A percentile compares a stretch with the other conserved stretches of the same genome.
These are phyloP conservation scores for Lasaia peninsularis DNA, from an alignment of 1,140 invertebrate species.

Conservation along the genomic window DNA sequence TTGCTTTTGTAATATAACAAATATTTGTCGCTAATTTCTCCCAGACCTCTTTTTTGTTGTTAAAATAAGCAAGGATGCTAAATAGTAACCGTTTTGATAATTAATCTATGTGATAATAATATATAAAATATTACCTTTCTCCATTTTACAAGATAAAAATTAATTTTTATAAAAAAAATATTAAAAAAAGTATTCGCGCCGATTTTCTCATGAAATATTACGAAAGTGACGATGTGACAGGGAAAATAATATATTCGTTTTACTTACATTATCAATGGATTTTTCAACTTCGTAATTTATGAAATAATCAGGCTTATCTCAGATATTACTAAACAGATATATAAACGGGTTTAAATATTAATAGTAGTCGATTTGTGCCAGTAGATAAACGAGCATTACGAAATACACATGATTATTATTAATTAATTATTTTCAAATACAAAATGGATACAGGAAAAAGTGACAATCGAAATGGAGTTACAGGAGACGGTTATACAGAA, in stretches of 20 bases:
- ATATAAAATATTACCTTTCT: no score
- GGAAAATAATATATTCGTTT: no score
- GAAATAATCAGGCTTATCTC: constrained; percentile 5
- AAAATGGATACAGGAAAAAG: constrained; percentile 14
- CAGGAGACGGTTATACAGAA: constrained; percentile 38
- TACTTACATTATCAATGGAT: background rate
- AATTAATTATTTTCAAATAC: background rate
- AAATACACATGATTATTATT: constrained; percentile 1
- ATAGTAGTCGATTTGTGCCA: constrained; percentile 10
- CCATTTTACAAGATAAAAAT: no score
- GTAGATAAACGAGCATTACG: background rate
- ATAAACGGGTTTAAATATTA: constrained; percentile 6
- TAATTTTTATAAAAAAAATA: no score
- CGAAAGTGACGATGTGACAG: no score
- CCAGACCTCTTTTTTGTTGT: no score
- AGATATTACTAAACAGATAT: constrained; percentile 7
- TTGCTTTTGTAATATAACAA: no score
- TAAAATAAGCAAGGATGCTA: no score
- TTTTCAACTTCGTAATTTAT: background rate
- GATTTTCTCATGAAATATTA: no score
- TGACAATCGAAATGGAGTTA: constrained; percentile 19
- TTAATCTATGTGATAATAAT: no score
- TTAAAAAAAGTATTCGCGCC: constrained; percentile 75
- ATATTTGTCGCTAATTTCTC: no score
- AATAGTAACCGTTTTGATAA: no score